These are phyloP conservation scores for Harpegnathos saltator DNA, from an alignment of 1,140 invertebrate genomes.

Conservation along the genomic window DNA sequence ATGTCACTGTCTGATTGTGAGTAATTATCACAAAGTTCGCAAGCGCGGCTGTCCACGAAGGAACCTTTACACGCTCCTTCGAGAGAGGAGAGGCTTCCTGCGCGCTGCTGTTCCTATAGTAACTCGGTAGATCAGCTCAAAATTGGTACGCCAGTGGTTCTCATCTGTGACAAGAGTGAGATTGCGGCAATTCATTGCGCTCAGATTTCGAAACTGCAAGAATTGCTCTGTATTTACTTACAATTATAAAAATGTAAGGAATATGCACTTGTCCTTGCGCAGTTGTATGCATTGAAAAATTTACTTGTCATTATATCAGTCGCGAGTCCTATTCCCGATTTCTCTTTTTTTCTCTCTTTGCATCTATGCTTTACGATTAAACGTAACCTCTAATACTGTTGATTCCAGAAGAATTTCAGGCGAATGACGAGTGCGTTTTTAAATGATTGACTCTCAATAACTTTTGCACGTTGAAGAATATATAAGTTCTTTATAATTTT, in stretches of 20 bases:
- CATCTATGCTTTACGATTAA: neutral
- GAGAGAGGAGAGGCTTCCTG: slow-evolving; percentile 22
- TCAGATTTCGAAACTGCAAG: neutral
- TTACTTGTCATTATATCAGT: too few relatives aligned
- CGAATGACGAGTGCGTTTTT: neutral
- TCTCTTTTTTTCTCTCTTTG: too few relatives aligned
- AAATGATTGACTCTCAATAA: too few relatives aligned
- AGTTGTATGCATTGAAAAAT: neutral
- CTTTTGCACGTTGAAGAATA: too few relatives aligned
- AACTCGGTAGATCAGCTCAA: slow-evolving; percentile 49
- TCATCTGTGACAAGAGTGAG: slow-evolving; percentile 17
- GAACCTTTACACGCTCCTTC: slow-evolving; percentile 46
- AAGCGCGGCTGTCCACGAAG: slow-evolving; percentile 53
- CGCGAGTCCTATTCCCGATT: too few relatives aligned
- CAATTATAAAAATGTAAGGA: neutral
- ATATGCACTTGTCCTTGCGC: neutral
- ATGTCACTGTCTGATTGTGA: slow-evolving; percentile 5
- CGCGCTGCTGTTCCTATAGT: slow-evolving; percentile 65
- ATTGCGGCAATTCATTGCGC: neutral
- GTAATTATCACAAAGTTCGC: slow-evolving; percentile 55
- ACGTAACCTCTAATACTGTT: neutral
- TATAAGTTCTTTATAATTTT: too few relatives aligned
- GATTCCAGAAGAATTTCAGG: neutral
- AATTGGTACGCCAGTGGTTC: slow-evolving; percentile 51
- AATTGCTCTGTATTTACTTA: neutral